Conservation (phyloP, 2,797 vertebrate species). For the Anisognathus igniventris region DNA sequence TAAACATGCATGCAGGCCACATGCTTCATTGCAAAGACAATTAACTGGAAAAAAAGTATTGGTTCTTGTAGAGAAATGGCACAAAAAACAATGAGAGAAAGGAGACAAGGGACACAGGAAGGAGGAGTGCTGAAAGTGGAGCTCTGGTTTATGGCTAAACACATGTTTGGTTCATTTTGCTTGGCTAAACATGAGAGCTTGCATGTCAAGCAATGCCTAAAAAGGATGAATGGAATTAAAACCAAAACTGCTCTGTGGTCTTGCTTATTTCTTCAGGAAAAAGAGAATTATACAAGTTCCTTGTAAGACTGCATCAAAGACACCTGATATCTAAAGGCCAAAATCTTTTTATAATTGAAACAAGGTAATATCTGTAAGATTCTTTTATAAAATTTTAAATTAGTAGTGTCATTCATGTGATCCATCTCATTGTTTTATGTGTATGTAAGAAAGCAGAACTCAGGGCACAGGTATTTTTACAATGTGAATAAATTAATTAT, state of each 20-base stretch:
- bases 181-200: background rate
- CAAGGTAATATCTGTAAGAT: background rate
- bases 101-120: background rate
- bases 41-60: background rate
- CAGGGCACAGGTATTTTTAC: background rate
- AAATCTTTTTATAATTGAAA: background rate
- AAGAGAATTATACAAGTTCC: background rate
- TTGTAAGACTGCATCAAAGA: background rate
- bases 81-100: background rate
- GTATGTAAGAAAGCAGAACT: background rate
- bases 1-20: background rate
- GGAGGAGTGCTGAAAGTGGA: background rate
- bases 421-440: background rate
- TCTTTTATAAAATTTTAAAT: background rate
- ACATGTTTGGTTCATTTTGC: background rate
- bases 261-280: background rate
- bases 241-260: background rate
- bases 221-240: background rate
- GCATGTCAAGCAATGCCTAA: background rate
- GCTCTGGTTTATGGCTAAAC: background rate
- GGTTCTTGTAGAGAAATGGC: background rate
- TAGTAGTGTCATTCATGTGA: background rate
- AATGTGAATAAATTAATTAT: background rate
- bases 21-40: background rate
- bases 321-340: background rate